Evolutionary conservation across 2,113 vertebrate genomes (phyloP).

Genomic region (Nerophis ophidion): DNA sequence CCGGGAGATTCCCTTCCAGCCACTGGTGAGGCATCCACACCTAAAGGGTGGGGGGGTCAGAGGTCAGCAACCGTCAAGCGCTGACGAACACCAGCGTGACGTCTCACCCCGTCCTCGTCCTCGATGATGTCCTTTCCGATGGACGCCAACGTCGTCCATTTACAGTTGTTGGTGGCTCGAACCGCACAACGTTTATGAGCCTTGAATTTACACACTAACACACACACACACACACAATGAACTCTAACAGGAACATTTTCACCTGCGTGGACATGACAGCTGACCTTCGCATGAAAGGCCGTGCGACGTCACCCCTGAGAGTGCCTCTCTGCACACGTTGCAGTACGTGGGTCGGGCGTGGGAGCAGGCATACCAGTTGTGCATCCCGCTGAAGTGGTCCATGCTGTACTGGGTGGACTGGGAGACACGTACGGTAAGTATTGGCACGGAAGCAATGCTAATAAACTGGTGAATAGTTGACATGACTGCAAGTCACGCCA

Average conservation of each 20-base stretch:
- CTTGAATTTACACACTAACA: slow-evolving; percentile 94
- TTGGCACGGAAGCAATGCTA: too few relatives aligned
- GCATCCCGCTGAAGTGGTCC: slow-evolving; percentile 98
- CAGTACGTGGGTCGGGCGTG: slow-evolving; percentile 94
- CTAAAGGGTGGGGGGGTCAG: slow-evolving; percentile 54
- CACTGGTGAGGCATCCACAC: slow-evolving; percentile 98
- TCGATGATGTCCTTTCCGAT: slow-evolving; percentile 96
- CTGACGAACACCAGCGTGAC: too few relatives aligned
- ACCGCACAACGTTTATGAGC: slow-evolving; percentile 95
- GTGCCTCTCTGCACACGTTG: slow-evolving; percentile 90
- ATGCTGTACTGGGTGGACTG: slow-evolving; percentile 96
- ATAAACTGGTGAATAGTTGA: too few relatives aligned
- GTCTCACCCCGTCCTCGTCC: slow-evolving; percentile 92
- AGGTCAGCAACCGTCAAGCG: not conserved
- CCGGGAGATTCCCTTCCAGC: slow-evolving; percentile 93
- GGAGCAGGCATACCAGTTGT: slow-evolving; percentile 97
- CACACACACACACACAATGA: slow-evolving; percentile 1
- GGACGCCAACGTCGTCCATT: slow-evolving; percentile 96
- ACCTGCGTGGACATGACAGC: not conserved
- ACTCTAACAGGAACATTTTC: not conserved
- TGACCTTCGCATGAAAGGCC: slow-evolving; percentile 96
- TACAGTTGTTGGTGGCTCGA: slow-evolving; percentile 92
- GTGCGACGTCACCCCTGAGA: slow-evolving; percentile 91
- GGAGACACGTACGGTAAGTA: not conserved
- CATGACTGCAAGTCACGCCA: too few relatives aligned